Conservation (phyloP, 1,140 invertebrate species). For the Solen grandis region DNA sequence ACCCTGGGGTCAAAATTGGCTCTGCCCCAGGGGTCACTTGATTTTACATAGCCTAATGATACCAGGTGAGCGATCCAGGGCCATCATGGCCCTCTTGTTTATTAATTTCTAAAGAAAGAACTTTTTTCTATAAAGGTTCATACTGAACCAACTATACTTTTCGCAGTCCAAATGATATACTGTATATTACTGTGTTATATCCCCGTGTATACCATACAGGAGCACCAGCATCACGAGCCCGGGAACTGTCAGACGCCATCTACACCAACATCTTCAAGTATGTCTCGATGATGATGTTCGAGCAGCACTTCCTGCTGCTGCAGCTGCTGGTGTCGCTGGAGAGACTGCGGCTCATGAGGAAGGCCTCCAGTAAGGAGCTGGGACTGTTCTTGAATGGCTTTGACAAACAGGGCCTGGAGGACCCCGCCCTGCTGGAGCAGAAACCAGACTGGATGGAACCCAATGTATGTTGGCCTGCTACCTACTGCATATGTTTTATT, state of each 20-base stretch:
- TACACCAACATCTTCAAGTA: slow-evolving; percentile 71
- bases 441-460: slow-evolving; percentile 76
- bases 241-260: slow-evolving; percentile 77
- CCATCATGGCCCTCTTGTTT: no score
- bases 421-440: slow-evolving; percentile 59
- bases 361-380: slow-evolving; percentile 74
- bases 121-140: no score
- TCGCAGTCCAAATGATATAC: no score
- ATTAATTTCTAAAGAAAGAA: no score
- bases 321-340: slow-evolving; percentile 76
- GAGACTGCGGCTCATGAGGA: slow-evolving; percentile 66
- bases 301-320: slow-evolving; percentile 74
- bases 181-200: no score
- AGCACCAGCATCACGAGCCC: slow-evolving; percentile 74
- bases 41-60: no score
- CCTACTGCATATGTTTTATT: no score
- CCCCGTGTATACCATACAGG: slow-evolving; percentile 66
- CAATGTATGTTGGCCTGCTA: slow-evolving; percentile 59
- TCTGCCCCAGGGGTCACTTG: no score
- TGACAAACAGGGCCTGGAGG: slow-evolving; percentile 69
- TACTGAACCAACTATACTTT: no score
- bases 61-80: no score
- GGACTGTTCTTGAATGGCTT: slow-evolving; percentile 78
- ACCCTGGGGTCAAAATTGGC: no score
- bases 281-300: slow-evolving; percentile 78